Conservation (phyloP, 2,113 vertebrate species). For the Helogale parvula region DNA sequence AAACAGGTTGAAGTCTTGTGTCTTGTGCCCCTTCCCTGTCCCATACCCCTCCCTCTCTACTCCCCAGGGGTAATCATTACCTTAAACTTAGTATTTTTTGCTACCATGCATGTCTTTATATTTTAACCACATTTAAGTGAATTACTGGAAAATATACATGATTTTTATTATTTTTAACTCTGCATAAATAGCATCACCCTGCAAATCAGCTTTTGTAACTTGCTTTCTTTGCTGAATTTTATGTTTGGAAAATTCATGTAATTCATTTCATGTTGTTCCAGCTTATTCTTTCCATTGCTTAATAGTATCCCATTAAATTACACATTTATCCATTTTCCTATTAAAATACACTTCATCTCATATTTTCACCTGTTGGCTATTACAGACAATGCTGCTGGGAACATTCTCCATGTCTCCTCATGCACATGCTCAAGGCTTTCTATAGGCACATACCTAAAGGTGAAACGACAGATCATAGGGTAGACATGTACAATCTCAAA, state of each 20-base stretch:
- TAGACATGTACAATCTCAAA: neutral
- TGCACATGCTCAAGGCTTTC: neutral
- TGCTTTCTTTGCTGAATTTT: neutral
- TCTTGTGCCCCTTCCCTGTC: neutral
- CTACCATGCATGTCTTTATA: neutral
- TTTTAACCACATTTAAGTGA: neutral
- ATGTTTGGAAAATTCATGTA: neutral
- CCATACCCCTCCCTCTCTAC: neutral
- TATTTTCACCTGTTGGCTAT: neutral
- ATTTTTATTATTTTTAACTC: conserved; percentile 3
- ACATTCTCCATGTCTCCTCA: neutral
- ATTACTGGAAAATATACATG: neutral
- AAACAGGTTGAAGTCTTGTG: neutral
- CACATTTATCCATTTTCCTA: neutral
- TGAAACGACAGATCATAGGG: neutral
- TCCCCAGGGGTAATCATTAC: neutral
- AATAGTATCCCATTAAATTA: neutral
- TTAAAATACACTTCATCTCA: neutral
- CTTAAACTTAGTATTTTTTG: conserved; percentile 2
- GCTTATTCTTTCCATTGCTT: neutral
- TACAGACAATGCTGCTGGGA: neutral
- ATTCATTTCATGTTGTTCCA: neutral
- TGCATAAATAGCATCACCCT: neutral
- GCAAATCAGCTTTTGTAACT: neutral
- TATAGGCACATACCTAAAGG: neutral